Base-by-base conservation (phyloP, 2,888 invertebrate genomes). In the Anthophora plumipes region DNA sequence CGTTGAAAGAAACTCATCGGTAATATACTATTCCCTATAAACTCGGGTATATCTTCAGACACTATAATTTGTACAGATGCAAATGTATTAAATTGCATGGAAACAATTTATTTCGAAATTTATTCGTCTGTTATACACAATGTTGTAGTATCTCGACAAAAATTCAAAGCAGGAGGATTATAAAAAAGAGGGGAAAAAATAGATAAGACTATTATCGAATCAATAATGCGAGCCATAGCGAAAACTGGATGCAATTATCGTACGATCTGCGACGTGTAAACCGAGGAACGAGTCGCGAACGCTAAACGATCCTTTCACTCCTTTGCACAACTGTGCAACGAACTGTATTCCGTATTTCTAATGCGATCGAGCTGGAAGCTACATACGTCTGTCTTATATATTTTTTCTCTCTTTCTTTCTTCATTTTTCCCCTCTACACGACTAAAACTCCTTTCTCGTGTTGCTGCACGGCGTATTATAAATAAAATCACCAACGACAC, bases 241-340 rank as follows among this genome's bases (percentile, higher is more conserved):
- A 50, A 66, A 48, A 54, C 41, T 69, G 11, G 66, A 64, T 48
- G 48, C 31, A 68, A 77, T 76, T 72, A 79, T 76, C 71, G 57
- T 63, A 54, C 39, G 20, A 52, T 50, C 50, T 52, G n/a, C n/a
- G 48, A 48, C n/a, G 48, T 6, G 67, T 72, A 72, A 73, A 71
- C 20, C 31, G 20, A 70, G 61, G n/a, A 71, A 59, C 55, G 46
- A 57, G 17, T 59, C 50, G 25, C 48, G 31, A 25, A 37, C 50
- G 77, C 48, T 39, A 57, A 71, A 67, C 20, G 39, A 60, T 77
- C 82, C 85, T 87, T 87, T 87, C 85, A 86, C 85, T 79, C 39
- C 48, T 84, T 78, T 72, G 60, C 78, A 76, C 66, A 55, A 77
- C 71, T 41, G 46, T 67, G 67, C 68, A 50, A 61, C 37, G 17